Evolutionary conservation across 2,888 invertebrate species (phyloP).

Genomic region (Reticulitermes lucifugus): DNA sequence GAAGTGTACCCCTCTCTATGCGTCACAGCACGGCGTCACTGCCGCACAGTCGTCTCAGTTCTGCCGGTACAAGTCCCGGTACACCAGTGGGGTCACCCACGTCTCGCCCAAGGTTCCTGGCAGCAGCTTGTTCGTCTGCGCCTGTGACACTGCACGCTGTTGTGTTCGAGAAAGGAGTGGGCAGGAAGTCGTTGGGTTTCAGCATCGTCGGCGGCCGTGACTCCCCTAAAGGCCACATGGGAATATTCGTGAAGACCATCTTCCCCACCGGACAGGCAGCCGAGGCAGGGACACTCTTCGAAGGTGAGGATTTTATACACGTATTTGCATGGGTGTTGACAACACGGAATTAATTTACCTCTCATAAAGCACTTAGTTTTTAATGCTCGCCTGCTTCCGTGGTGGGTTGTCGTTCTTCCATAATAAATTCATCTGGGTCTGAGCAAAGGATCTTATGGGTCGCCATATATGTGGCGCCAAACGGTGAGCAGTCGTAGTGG

Average conservation of each 20-base stretch:
- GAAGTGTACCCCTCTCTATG: slow-evolving; percentile 8
- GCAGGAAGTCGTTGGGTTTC: slow-evolving; percentile 72
- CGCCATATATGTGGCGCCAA: too few species aligned
- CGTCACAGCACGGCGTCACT: slow-evolving; percentile 5
- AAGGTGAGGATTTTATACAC: slow-evolving; percentile 63
- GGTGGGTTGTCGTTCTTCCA: too few species aligned
- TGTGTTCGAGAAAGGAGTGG: slow-evolving; percentile 67
- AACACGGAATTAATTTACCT: too few species aligned
- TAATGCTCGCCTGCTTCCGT: too few species aligned
- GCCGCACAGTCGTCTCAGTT: slow-evolving; percentile 5
- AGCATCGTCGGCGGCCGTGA: slow-evolving; percentile 74
- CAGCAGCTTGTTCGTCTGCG: not conserved
- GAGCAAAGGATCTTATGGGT: too few species aligned
- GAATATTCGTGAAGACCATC: slow-evolving; percentile 72
- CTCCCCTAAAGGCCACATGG: slow-evolving; percentile 70
- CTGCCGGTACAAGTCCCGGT: slow-evolving; percentile 14
- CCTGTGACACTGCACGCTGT: slow-evolving; percentile 53
- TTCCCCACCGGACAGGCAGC: slow-evolving; percentile 71
- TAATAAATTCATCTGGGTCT: too few species aligned
- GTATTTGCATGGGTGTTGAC: not conserved
- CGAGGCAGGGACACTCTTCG: slow-evolving; percentile 68
- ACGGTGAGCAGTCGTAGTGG: too few species aligned
- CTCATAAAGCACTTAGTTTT: too few species aligned
- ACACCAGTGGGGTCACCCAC: slow-evolving; percentile 10
- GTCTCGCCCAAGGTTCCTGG: not conserved